Conservation (phyloP, 2,888 invertebrate species). For the Polyploca ridens region DNA sequence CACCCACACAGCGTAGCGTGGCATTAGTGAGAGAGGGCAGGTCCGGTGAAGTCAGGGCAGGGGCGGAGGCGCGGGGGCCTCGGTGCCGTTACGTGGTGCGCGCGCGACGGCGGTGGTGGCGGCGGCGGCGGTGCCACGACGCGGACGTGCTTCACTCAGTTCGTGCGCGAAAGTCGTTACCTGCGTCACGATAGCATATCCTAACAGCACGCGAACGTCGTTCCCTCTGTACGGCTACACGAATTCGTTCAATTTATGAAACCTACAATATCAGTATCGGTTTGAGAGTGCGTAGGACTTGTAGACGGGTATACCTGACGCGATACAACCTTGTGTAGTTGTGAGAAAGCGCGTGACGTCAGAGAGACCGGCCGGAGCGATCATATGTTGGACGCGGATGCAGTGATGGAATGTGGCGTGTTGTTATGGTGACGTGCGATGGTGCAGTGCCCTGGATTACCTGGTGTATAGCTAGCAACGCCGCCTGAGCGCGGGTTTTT, state of each 20-base stretch:
- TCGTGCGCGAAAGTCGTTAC: constrained; percentile 84
- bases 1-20: constrained; percentile 30
- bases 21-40: constrained; percentile 36
- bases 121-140: constrained; percentile 64
- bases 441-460: constrained; percentile 70
- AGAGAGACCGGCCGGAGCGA: constrained; percentile 75
- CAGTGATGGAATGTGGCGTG: constrained; percentile 83
- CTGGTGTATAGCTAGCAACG: constrained; percentile 63
- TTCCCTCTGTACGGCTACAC: constrained; percentile 52
- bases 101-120: constrained; percentile 60
- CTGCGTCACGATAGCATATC: constrained; percentile 76
- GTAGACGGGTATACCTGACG: constrained; percentile 37
- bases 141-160: constrained; percentile 84
- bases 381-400: constrained; percentile 84
- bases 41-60: constrained; percentile 48
- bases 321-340: constrained; percentile 67
- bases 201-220: constrained; percentile 68
- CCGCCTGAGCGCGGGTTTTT: constrained; percentile 72
- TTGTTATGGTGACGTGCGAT: constrained; percentile 78
- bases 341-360: constrained; percentile 83
- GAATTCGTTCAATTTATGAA: constrained; percentile 58
- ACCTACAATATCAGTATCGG: constrained; percentile 48
- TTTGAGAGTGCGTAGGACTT: constrained; percentile 39
- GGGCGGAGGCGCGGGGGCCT: constrained; percentile 57
- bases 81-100: constrained; percentile 75